phyloP scores from a whole-genome alignment of 2,113 vertebrate genomes.

The Propithecus coquereli region DNA sequence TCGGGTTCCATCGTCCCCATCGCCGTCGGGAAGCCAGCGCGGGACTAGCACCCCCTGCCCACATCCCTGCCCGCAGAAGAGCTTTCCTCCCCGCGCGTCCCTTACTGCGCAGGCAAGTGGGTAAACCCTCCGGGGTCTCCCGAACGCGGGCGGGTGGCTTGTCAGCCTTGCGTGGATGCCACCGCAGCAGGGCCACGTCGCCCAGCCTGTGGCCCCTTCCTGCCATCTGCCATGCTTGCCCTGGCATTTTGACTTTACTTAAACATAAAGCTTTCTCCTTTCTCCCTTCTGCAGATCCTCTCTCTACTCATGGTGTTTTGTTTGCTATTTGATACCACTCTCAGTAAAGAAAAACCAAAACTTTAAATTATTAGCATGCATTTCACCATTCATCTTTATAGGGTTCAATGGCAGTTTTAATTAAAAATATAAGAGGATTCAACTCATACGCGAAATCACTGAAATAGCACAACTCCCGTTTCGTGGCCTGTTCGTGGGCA shows the following conservation, averaged over 20 bases:
- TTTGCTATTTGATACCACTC: neutral
- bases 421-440: neutral
- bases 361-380: too few relatives aligned
- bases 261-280: accelerated
- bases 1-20: neutral
- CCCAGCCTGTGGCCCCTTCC: neutral
- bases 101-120: accelerated
- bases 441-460: accelerated
- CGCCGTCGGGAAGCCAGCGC: too few relatives aligned
- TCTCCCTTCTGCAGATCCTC: neutral
- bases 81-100: neutral
- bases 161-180: accelerated
- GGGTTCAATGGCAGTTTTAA: neutral
- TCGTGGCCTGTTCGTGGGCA: accelerated
- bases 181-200: accelerated
- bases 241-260: accelerated
- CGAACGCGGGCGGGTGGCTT: accelerated
- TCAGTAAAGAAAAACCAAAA: neutral
- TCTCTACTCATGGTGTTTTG: neutral
- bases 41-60: accelerated
- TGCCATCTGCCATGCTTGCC: accelerated
- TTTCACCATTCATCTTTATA: neutral
- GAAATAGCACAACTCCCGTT: accelerated
- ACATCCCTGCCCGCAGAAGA: neutral
- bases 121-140: neutral